Evolutionary conservation across 2,888 invertebrate species (phyloP).

Genomic region (Bhutanitis thaidina): DNA sequence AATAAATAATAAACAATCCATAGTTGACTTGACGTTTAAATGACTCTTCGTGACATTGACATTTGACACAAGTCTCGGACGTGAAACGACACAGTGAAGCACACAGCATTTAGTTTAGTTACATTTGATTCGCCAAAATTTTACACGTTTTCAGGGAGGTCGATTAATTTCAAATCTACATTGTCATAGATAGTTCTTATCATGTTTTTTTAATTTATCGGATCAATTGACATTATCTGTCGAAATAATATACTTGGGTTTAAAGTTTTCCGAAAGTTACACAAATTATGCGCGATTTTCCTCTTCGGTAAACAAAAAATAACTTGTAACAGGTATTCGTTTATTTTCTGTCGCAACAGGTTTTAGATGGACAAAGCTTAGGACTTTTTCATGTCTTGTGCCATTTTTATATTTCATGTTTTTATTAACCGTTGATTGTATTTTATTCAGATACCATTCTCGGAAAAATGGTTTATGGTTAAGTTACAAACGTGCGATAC

Average conservation of each 20-base stretch:
- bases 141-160: not conserved
- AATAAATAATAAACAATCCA: too few relatives aligned
- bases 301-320: not conserved
- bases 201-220: conserved; percentile 5
- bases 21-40: too few relatives aligned
- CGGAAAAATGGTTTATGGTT: not conserved
- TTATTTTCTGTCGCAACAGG: not conserved
- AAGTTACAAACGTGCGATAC: not conserved
- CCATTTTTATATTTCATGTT: not conserved
- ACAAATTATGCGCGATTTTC: not conserved
- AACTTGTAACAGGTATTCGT: not conserved
- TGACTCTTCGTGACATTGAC: too few relatives aligned
- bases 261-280: not conserved
- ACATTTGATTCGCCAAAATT: too few relatives aligned
- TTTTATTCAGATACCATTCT: not conserved
- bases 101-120: too few relatives aligned
- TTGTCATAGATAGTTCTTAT: conserved; percentile 8
- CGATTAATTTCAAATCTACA: not conserved
- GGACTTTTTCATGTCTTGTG: too few relatives aligned
- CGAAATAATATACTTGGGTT: not conserved
- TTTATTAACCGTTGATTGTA: not conserved
- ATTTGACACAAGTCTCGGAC: too few relatives aligned
- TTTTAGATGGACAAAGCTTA: not conserved
- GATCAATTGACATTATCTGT: not conserved
- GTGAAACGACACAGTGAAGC: too few relatives aligned